Conservation (phyloP, 2,888 invertebrate genomes). For the Helicoverpa assulta region DNA sequence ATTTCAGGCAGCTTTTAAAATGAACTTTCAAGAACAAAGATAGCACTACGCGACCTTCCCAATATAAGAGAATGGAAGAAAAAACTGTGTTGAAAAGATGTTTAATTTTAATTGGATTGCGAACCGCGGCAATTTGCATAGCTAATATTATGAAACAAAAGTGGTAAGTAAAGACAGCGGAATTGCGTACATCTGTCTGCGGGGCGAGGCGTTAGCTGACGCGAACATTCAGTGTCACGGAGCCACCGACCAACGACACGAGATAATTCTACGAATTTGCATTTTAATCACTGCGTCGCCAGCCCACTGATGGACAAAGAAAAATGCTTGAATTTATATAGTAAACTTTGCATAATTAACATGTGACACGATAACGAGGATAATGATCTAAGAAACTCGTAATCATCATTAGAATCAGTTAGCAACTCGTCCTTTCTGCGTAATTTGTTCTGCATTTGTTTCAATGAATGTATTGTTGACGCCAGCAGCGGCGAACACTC, state of each 20-base stretch:
- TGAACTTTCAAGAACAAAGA: slow-evolving; percentile 40
- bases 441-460: not conserved
- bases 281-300: slow-evolving; percentile 67
- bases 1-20: slow-evolving; percentile 16
- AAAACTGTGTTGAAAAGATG: slow-evolving; percentile 23
- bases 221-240: slow-evolving; percentile 58
- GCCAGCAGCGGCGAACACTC: slow-evolving; percentile 5
- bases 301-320: slow-evolving; percentile 57
- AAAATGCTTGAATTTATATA: slow-evolving; percentile 68
- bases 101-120: slow-evolving; percentile 35
- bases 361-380: slow-evolving; percentile 15
- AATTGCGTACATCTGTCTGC: slow-evolving; percentile 53
- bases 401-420: not conserved
- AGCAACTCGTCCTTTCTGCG: not conserved
- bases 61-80: slow-evolving; percentile 7
- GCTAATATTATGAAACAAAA: slow-evolving; percentile 57
- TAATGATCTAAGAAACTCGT: slow-evolving; percentile 5
- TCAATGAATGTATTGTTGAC: slow-evolving; percentile 12
- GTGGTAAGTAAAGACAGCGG: slow-evolving; percentile 47
- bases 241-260: slow-evolving; percentile 29
- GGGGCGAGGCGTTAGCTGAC: slow-evolving; percentile 46
- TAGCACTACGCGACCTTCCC: slow-evolving; percentile 14
- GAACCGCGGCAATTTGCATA: slow-evolving; percentile 45
- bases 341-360: slow-evolving; percentile 61
- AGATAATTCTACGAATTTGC: slow-evolving; percentile 63